Base-by-base conservation (phyloP, 2,113 vertebrate genomes). In the Varanus komodoensis region DNA sequence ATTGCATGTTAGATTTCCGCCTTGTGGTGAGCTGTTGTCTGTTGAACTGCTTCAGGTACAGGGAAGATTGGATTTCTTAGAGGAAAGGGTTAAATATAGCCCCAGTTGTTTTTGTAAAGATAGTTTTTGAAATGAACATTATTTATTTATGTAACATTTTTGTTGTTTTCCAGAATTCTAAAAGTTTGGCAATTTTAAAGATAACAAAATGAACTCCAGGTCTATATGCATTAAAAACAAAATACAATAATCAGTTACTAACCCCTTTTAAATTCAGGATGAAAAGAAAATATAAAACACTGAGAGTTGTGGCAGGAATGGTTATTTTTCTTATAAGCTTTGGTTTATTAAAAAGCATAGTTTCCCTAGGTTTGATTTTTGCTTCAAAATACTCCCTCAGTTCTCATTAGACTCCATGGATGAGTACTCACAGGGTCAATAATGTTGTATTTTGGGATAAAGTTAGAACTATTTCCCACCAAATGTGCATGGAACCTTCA, bases 1-100 rank as follows among this genome's bases (percentile, higher is more conserved):
- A 73, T 79, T 61, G 89, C 69, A 77, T 48, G 89, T 92, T 77
- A 92, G 48, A 2, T 75, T 89, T 64, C 34, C 73, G 27, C 29
- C 21, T 52, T 68, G 81, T 32, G 81, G 29, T 83, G 61, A 83
- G 19, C n/a, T 57, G 44, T 27, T 88, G 69, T 29, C 15, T 64
- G 52, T 32, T 34, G 50, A 61, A 27, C 9, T 34, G 57, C 57
- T 21, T 64, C 57, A 34, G 21, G 14, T 25, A 34, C 81, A 83
- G 11, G 15, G 67, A 85, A 52, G 68, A 6, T 52, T 57, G 69
- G 32, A 21, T 23, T 38, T 34, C 25, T 69, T 12, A 84, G 64
- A 69, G 38, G 69, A 38, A 69, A 84, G 25, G 17, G 38, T 29
- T 52, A 21, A 57, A 23, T 73, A 19, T 34, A 74, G 19, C 23